Conservation (phyloP, 2,888 invertebrate genomes). For the Agyllia agylla region DNA sequence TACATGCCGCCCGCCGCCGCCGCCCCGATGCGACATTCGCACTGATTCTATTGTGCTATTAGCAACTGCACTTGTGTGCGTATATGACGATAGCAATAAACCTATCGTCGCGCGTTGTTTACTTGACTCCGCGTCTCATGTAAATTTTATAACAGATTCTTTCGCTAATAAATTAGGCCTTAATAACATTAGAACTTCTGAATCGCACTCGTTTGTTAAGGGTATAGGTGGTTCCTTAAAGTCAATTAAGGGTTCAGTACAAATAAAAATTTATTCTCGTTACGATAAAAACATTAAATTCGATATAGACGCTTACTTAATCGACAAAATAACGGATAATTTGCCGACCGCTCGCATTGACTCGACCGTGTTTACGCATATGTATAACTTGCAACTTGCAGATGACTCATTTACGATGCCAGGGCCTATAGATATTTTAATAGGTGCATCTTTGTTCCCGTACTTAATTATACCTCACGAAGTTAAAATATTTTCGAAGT, state of each 20-base stretch:
- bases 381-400: conserved; percentile 41
- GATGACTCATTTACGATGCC: conserved; percentile 47
- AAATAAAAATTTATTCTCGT: conserved; percentile 26
- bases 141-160: conserved; percentile 27
- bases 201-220: conserved; percentile 12
- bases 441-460: conserved; percentile 56
- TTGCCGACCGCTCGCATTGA: conserved; percentile 38
- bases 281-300: conserved; percentile 25
- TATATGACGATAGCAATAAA: neutral
- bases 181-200: neutral
- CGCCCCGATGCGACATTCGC: no score
- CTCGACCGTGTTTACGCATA: neutral
- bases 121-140: conserved; percentile 29
- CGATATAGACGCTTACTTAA: neutral
- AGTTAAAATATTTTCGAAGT: neutral
- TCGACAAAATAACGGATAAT: conserved; percentile 35
- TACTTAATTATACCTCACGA: conserved; percentile 32
- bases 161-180: neutral
- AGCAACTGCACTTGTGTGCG: conserved; percentile 17
- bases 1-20: no score
- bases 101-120: conserved; percentile 1
- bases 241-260: conserved; percentile 12
- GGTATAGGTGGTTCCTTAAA: conserved; percentile 30
- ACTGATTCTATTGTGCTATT: conserved; percentile 8
- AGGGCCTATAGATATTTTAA: conserved; percentile 42